A percentile compares a stretch with the other conserved stretches of the same genome.
Evolutionary conservation across 1,140 invertebrate species (phyloP).

Genomic region (Notospermus geniculatus): DNA sequence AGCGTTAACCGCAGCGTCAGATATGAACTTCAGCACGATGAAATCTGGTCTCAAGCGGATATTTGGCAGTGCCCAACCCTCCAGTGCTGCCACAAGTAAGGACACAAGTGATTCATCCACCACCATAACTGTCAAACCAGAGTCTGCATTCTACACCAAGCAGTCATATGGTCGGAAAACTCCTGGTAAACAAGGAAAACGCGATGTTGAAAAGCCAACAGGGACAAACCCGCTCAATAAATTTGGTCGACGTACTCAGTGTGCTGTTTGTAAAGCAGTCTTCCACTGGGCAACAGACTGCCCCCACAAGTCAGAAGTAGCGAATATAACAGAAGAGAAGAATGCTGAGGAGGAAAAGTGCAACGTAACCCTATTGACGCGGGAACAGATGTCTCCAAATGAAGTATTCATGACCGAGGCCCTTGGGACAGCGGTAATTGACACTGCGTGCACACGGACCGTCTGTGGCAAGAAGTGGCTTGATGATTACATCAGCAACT

Average conservation of each 20-base stretch:
- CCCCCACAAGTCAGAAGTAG: neutral
- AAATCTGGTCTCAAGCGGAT: slow-evolving; percentile 15
- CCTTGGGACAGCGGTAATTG: slow-evolving; percentile 16
- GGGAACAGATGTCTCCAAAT: neutral
- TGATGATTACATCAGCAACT: no score
- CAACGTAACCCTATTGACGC: slow-evolving; percentile 20
- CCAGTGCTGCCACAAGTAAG: no score
- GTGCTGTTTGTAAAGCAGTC: neutral
- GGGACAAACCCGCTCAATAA: neutral
- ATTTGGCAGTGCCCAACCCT: slow-evolving; percentile 10
- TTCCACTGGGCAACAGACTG: slow-evolving; percentile 12
- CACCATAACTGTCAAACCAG: neutral
- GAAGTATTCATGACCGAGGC: slow-evolving; percentile 21
- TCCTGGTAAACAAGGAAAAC: neutral
- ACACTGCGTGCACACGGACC: slow-evolving; percentile 17
- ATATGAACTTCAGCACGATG: slow-evolving; percentile 13
- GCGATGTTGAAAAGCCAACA: neutral
- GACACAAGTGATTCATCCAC: no score
- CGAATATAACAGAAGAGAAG: neutral
- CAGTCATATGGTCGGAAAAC: neutral
- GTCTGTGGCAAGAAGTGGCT: slow-evolving; percentile 16
- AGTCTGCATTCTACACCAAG: neutral
- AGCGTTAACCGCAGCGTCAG: slow-evolving; percentile 18
- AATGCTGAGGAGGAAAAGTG: slow-evolving; percentile 11
- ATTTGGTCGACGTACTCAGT: neutral